Evolutionary conservation across 2,113 vertebrate species (phyloP), one percentile per base, ranked within the genome.

Genomic region (rat (Rattus norvegicus)): DNA sequence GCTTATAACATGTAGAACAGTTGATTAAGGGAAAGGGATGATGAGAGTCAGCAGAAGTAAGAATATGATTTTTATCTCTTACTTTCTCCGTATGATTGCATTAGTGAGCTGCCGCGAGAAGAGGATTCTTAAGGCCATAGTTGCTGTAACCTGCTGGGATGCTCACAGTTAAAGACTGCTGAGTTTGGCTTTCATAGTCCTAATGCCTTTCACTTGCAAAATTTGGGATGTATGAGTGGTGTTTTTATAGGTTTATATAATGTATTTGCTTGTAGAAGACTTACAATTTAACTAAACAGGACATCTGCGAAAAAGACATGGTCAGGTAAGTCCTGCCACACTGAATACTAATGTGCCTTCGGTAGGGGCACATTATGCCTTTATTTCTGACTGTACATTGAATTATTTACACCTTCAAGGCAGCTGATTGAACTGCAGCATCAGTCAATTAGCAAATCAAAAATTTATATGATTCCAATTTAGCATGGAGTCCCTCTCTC

Each of bases 361-460:
- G 26, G 95, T 92, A 96, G 96, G 95, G 94, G 97, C 97, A 98
- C 94, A 98, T 98, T 98, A 98, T 94, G 97, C 98, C 98, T 98
- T 99, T 98, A 99, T 99, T 98, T 99, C 98, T 98, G 98, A 99
- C 98, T 98, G 97, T 99, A 99, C 98, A 98, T 98, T 99, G 99
- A 99, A 99, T 99, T 99, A 99, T 99, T 99, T 99, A 99, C 99
- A 99, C 99, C 99, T 99, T 99, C 99, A 99, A 99, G 99, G 99
- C 99, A 99, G 98, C 98, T 99, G 98, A 99, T 99, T 99, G 99
- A 99, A 99, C 99, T 99, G 98, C 99, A 98, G 99, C 99, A 99
- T 99, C 99, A 99, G 99, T 99, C 99, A 99, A 99, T 99, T 99
- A 99, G 99, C 99, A 99, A 99, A 99, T 99, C 99, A 99, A 99